Conservation (phyloP, 2,113 vertebrate genomes). For the Gopherus evgoodei region DNA sequence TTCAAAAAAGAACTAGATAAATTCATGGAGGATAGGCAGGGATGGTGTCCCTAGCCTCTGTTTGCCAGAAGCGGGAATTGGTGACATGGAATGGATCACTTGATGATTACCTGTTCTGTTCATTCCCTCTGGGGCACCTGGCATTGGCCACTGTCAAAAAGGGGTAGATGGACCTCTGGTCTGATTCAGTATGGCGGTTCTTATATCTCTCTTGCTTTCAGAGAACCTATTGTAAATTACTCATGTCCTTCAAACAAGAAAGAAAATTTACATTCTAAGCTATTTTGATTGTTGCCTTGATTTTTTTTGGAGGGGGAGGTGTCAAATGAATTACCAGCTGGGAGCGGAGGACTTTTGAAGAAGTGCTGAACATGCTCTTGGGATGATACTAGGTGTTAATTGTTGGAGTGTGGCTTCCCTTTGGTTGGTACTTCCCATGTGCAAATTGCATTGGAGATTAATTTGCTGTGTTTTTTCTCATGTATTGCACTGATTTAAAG, state of each 20-base stretch:
- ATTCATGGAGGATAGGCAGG: too few relatives aligned
- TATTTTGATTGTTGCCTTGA: background rate
- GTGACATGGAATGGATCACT: too few relatives aligned
- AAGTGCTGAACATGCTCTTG: background rate
- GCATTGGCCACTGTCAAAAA: too few relatives aligned
- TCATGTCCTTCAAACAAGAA: background rate
- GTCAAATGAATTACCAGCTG: background rate
- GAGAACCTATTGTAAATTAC: background rate
- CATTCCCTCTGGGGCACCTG: too few relatives aligned
- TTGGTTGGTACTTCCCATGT: slow-evolving; percentile 35
- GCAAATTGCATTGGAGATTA: slow-evolving; percentile 33
- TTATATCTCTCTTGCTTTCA: background rate
- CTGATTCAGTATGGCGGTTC: too few relatives aligned
- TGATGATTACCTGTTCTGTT: too few relatives aligned
- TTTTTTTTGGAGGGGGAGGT: background rate
- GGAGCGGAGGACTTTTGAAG: background rate
- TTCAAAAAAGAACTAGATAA: too few relatives aligned
- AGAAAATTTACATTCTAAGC: background rate
- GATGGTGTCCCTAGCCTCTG: too few relatives aligned
- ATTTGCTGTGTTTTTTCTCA: background rate
- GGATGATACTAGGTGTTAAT: slow-evolving; percentile 48
- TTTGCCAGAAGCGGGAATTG: too few relatives aligned
- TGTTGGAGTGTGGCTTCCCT: slow-evolving; percentile 15
- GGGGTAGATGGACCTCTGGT: too few relatives aligned
- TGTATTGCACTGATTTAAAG: background rate